Evolutionary conservation across 2,113 vertebrate genomes (phyloP), one percentile per base, ranked within the genome.

Genomic region (Muntiacus reevesi): DNA sequence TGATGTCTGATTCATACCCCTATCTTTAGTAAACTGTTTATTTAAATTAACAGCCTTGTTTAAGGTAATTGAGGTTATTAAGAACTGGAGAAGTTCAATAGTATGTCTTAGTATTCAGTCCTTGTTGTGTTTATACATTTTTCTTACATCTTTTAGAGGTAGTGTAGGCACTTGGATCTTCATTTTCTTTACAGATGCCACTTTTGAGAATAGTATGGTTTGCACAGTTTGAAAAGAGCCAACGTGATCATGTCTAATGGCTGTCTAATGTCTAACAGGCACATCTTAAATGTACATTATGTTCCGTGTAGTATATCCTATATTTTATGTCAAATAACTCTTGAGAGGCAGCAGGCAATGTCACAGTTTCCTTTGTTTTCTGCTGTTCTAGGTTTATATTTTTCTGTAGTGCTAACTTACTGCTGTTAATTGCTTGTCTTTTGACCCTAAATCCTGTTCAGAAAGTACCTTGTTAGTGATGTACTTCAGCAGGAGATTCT

Each of bases 361-460:
- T 76, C 43, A 95, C n/a, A 86, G 5, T 79, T 92, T 82, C 43
- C 81, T 67, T 89, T 94, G 30, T 84, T 10, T 10, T 91, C 27
- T 79, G 14, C 85, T 91, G 0, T 74, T 94, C 28, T 76, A 50
- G 16, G 19, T 89, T 95, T 92, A 17, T 97, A 50, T 74, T 90
- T 87, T 47, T 88, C 27, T 91, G 17, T 94, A 64, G 55, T 78
- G 43, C 40, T 94, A 19, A 52, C 30, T 57, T 8, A 45, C 28
- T 96, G 13, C 93, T 93, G 16, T 91, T 93, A 50, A 67, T 62
- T 95, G 43, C 47, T 90, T 92, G 27, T 87, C 50, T 93, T 88
- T 97, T 76, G 40, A 43, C 96, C 71, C 76, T 89, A 91, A 95
- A 62, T 83, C 52, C 45, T 83, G 13, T 94, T 95, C 76, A 89